phyloP scores from a whole-genome alignment of 64 coral and sea anemone genomes.

The Montipora capricornis region DNA sequence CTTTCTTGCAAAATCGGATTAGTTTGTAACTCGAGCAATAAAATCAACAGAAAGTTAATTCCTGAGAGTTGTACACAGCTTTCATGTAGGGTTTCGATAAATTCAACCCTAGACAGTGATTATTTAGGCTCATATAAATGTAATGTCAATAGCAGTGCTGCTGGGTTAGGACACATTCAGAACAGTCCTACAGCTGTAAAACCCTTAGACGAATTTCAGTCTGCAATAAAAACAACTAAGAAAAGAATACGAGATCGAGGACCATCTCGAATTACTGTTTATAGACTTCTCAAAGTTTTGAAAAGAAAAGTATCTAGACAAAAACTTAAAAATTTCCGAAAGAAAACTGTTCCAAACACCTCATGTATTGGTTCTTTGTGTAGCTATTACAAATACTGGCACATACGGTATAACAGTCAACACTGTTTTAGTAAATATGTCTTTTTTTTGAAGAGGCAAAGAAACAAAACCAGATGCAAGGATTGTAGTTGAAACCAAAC shows the following conservation, averaged over 20 bases:
- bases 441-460: slow-evolving; percentile 30
- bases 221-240: neutral
- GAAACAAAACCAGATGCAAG: too few species aligned
- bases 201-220: neutral
- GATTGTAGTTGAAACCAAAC: too few species aligned
- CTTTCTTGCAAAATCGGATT: too few species aligned
- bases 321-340: neutral
- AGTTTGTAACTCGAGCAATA: too few species aligned
- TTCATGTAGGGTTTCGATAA: too few species aligned
- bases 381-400: slow-evolving; percentile 27
- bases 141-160: too few species aligned
- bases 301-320: neutral
- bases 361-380: slow-evolving; percentile 52
- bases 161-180: too few species aligned
- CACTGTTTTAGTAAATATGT: slow-evolving; percentile 42
- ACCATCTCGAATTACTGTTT: slow-evolving; percentile 29
- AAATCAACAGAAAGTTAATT: too few species aligned
- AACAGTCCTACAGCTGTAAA: too few species aligned
- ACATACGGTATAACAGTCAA: slow-evolving; percentile 31
- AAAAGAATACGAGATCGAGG: neutral
- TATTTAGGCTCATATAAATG: too few species aligned
- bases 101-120: too few species aligned
- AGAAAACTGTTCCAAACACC: slow-evolving; percentile 45
- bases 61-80: too few species aligned
- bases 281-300: slow-evolving; percentile 20